Base-by-base conservation (phyloP, 2,113 vertebrate genomes). In the Hucho hucho region DNA sequence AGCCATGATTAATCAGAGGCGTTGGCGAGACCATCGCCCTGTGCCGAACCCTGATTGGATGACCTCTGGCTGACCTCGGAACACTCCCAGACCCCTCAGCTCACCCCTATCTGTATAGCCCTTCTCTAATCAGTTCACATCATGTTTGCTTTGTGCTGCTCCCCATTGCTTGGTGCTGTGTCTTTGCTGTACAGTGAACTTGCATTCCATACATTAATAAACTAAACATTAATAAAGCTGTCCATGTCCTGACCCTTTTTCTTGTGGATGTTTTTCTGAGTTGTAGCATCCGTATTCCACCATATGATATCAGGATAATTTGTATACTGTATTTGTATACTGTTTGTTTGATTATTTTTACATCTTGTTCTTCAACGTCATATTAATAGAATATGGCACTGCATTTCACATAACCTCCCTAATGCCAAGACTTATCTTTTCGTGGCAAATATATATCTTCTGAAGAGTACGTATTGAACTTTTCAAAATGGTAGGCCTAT, bases 121-220 rank as follows among this genome's bases (percentile, higher is more conserved):
- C 84, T 88, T 87, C 85, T 43, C 37, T 81, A 59, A 88, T 89
- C 83, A 86, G 87, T 87, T 88, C 74, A 25, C 91, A 86, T 89
- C 90, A 92, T 89, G 88, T 84, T 88, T 83, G 74, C 72, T 84
- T 88, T 87, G 85, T 89, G 86, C 85, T 88, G 83, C 90, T 91
- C 90, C 86, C 92, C 93, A 95, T 95, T 94, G 95, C 96, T 96
- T 93, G 76, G 94, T 96, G 96, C 92, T 93, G 94, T 96, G 95
- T 96, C 95, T 95, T 96, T 95, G 95, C 94, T 97, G 95, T 93
- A 93, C 91, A 91, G 87, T 92, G 91, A 95, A 94, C 93, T 95
- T 94, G 95, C 95, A 93, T 89, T 95, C 92, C 94, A 94, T 86
- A 95, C 94, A 95, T 93, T 84, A 98, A 96, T 96, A 90, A 91